phyloP scores from a whole-genome alignment of 2,797 vertebrate species.

The Dendrocincla fuliginosa region DNA sequence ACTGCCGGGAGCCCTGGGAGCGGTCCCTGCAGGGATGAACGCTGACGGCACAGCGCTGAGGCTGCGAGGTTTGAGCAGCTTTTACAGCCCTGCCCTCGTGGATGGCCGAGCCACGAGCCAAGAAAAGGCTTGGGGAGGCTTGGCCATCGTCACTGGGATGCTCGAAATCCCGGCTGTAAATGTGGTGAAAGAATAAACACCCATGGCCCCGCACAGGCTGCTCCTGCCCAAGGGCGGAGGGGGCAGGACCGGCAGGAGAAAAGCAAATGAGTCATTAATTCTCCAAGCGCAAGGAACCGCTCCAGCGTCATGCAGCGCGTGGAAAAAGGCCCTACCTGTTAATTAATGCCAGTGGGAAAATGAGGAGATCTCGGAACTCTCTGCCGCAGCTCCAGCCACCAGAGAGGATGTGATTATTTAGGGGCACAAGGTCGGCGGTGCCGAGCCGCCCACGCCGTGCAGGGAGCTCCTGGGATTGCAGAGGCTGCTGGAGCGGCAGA shows the following conservation, averaged over 20 bases:
- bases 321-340: slow-evolving; percentile 3
- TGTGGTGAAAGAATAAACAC: slow-evolving; percentile 8
- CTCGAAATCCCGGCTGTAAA: not conserved
- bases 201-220: not conserved
- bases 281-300: not conserved
- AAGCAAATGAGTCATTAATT: slow-evolving; percentile 45
- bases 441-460: accelerated
- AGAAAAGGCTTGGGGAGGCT: not conserved
- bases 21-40: accelerated
- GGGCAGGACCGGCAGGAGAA: not conserved
- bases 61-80: not conserved
- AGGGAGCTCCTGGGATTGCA: not conserved
- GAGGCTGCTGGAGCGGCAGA: not conserved
- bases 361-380: not conserved
- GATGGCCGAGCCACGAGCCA: not conserved
- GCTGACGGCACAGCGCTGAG: accelerated
- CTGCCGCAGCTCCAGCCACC: not conserved
- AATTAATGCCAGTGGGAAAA: slow-evolving; percentile 25
- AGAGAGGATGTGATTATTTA: not conserved
- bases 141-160: not conserved
- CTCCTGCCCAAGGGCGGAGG: slow-evolving; percentile 37
- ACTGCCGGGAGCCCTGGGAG: not conserved
- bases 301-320: not conserved
- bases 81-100: not conserved
- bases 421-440: not conserved